Percentiles rank a stretch among this genome's conserved stretches.
Evolutionary conservation across 2,888 invertebrate genomes (phyloP).

Genomic region (Amblyjoppa fuscipennis): DNA sequence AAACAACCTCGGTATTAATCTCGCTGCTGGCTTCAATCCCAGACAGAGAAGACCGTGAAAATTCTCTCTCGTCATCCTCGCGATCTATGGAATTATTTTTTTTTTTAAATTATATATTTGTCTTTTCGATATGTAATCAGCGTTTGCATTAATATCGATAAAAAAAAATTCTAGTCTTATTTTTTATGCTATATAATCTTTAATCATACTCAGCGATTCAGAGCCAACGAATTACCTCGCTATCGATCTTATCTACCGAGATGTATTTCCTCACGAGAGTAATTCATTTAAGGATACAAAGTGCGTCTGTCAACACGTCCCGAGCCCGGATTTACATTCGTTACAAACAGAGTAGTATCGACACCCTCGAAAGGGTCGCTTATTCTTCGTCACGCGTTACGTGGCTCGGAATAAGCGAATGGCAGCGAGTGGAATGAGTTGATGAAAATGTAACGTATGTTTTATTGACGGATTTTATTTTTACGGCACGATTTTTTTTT

Average conservation of each 20-base stretch:
- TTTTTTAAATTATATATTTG: neutral
- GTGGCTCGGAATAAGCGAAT: conserved; percentile 57
- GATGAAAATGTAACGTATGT: conserved; percentile 39
- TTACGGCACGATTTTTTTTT: neutral
- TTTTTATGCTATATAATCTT: neutral
- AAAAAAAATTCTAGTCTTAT: neutral
- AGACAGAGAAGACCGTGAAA: neutral
- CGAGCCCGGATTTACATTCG: conserved; percentile 46
- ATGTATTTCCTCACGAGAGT: conserved; percentile 11
- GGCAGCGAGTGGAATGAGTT: conserved; percentile 45
- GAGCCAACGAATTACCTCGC: neutral
- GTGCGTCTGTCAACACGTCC: conserved; percentile 3
- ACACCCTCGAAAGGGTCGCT: conserved; percentile 51
- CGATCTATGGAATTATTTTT: neutral
- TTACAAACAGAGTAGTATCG: conserved; percentile 43
- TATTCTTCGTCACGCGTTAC: conserved; percentile 66
- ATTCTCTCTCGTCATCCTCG: neutral
- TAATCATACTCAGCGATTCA: neutral
- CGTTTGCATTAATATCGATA: neutral
- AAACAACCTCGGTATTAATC: conserved; percentile 80
- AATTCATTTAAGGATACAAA: conserved; percentile 11
- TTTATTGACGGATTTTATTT: conserved; percentile 47
- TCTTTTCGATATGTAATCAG: neutral
- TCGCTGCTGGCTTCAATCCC: conserved; percentile 39
- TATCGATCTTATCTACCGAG: conserved; percentile 10